Percentiles rank a stretch among this genome's conserved stretches.
These are phyloP conservation scores for Ostrea edulis DNA, from an alignment of 1,140 invertebrate genomes.

Conservation along the genomic window DNA sequence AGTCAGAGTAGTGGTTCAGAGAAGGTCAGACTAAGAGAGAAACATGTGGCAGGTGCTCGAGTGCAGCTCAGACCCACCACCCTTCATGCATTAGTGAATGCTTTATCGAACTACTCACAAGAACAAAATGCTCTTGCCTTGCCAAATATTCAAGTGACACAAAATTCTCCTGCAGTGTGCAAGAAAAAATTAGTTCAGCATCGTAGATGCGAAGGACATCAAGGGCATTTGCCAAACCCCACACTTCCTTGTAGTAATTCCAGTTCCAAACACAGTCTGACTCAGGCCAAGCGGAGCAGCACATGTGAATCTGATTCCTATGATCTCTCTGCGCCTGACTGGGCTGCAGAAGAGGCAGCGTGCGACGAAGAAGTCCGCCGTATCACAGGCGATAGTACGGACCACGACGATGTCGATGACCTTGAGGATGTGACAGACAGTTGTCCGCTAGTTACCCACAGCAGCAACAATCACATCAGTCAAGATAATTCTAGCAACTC, in stretches of 20 bases:
- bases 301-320: conserved; percentile 68
- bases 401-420: conserved; percentile 65
- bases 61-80: neutral
- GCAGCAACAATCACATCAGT: neutral
- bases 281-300: conserved; percentile 55
- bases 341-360: conserved; percentile 70
- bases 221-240: neutral
- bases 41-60: conserved; percentile 57
- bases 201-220: neutral
- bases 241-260: neutral
- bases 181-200: conserved; percentile 32
- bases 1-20: conserved; percentile 50
- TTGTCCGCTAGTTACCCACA: neutral
- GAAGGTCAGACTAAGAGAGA: conserved; percentile 58
- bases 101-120: neutral
- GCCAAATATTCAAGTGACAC: conserved; percentile 23
- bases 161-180: neutral
- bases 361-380: conserved; percentile 72
- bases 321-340: conserved; percentile 67
- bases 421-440: neutral
- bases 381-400: conserved; percentile 69
- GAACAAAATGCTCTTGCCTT: conserved; percentile 1
- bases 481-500: neutral
- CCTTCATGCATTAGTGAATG: neutral
- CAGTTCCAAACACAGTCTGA: conserved; percentile 3